A percentile compares a stretch with the other conserved stretches of the same genome.
Conservation (phyloP, 2,888 invertebrate genomes). For the Clivina fossor region DNA sequence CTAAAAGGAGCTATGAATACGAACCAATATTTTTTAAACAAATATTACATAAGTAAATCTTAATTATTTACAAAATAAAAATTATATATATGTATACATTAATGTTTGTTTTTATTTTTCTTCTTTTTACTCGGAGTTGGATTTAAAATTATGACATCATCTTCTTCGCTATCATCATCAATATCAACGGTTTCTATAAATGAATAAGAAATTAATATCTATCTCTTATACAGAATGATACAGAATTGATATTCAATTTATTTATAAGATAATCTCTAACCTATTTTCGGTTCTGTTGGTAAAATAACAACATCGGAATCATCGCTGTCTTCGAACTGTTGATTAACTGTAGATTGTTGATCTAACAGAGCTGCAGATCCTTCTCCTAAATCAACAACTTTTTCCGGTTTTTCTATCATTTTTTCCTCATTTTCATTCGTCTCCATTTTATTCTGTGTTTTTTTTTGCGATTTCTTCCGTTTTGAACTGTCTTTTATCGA, state of each 20-base stretch:
- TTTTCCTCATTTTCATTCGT: conserved; percentile 34
- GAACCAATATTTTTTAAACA: neutral
- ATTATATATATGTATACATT: conserved; percentile 17
- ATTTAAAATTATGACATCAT: conserved; percentile 48
- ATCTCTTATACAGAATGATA: neutral
- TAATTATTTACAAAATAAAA: conserved; percentile 28
- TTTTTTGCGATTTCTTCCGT: conserved; percentile 37
- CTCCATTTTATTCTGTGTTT: conserved; percentile 35
- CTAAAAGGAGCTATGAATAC: conserved; percentile 6
- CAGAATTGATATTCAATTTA: conserved; percentile 2
- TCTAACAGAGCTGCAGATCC: conserved; percentile 53
- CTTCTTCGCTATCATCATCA: conserved; percentile 50
- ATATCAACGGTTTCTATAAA: conserved; percentile 39
- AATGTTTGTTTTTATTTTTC: conserved; percentile 40
- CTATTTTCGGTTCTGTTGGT: conserved; percentile 32
- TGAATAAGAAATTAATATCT: conserved; percentile 6
- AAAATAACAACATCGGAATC: conserved; percentile 47
- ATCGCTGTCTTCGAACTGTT: conserved; percentile 42
- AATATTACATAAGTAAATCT: neutral
- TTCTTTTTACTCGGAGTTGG: conserved; percentile 43
- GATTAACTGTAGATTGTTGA: conserved; percentile 39
- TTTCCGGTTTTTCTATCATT: conserved; percentile 23
- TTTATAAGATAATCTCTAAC: conserved; percentile 27
- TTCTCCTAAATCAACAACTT: conserved; percentile 46
- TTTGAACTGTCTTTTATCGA: conserved; percentile 20